phyloP scores from a whole-genome alignment of 2,113 vertebrate species.

The Emydura subglobosa region DNA sequence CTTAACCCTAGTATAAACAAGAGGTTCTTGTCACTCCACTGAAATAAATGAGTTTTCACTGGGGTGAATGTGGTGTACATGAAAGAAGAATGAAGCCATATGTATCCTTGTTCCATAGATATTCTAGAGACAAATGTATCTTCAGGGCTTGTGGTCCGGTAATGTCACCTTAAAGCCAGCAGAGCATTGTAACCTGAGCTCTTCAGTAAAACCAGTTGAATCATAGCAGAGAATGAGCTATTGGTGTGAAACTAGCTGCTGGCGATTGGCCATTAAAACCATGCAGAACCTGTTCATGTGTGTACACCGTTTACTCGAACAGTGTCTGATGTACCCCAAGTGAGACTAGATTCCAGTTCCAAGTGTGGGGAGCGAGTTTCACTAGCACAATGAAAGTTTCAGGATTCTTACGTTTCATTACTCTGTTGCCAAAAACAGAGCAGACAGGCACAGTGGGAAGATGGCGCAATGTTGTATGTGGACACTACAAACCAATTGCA shows the following conservation, averaged over 20 bases:
- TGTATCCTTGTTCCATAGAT: not conserved
- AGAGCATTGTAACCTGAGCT: not conserved
- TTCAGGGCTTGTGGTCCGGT: not conserved
- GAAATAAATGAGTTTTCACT: not conserved
- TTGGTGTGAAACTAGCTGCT: fast-evolving
- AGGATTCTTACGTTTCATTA: not conserved
- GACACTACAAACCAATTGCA: not conserved
- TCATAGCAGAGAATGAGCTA: not conserved
- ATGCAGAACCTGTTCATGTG: fast-evolving
- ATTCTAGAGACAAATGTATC: fast-evolving
- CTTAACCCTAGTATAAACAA: not conserved
- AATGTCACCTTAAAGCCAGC: not conserved
- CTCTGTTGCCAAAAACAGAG: not conserved
- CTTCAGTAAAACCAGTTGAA: not conserved
- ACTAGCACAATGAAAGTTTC: not conserved
- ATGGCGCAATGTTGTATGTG: not conserved
- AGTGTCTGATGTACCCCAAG: not conserved
- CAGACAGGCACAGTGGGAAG: not conserved
- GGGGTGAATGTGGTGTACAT: not conserved
- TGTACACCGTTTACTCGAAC: too few relatives aligned
- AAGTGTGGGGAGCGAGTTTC: not conserved
- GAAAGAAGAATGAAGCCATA: not conserved
- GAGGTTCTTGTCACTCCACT: not conserved
- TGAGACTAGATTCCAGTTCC: not conserved
- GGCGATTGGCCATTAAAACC: not conserved